These are phyloP conservation scores for Oreochromis spilurus DNA, from an alignment of 2,113 vertebrate species.

Conservation along the genomic window DNA sequence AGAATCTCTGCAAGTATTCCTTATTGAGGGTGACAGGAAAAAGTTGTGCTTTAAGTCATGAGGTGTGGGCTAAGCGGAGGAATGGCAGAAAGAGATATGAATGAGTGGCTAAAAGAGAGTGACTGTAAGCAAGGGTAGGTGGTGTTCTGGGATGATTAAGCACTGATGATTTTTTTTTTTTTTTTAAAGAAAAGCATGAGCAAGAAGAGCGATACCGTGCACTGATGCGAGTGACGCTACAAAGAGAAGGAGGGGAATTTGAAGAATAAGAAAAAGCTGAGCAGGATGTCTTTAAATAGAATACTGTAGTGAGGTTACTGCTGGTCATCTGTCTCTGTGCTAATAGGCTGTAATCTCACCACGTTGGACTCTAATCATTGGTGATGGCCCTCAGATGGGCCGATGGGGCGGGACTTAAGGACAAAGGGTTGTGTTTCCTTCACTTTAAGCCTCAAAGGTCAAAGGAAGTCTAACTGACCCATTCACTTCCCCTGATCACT, in stretches of 20 bases:
- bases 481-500: neutral
- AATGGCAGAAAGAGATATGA: neutral
- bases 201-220: neutral
- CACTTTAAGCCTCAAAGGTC: constrained; percentile 39
- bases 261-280: neutral
- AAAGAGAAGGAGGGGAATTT: neutral
- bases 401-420: constrained; percentile 56
- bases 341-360: constrained; percentile 76
- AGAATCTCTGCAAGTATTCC: neutral
- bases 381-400: constrained; percentile 67
- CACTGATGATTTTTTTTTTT: neutral
- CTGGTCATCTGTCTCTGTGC: constrained; percentile 47
- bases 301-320: constrained; percentile 64
- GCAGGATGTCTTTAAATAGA: constrained; percentile 41
- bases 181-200: neutral
- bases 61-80: neutral
- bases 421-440: constrained; percentile 17
- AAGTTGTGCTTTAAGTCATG: neutral
- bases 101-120: neutral
- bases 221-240: neutral
- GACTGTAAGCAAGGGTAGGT: neutral
- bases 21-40: neutral
- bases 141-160: neutral
- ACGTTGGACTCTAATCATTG: constrained; percentile 74
- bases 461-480: constrained; percentile 22